Percentiles rank a stretch among this genome's conserved stretches.
Evolutionary conservation across 1,140 invertebrate species (phyloP).

Genomic region (Bombus vancouverensis): DNA sequence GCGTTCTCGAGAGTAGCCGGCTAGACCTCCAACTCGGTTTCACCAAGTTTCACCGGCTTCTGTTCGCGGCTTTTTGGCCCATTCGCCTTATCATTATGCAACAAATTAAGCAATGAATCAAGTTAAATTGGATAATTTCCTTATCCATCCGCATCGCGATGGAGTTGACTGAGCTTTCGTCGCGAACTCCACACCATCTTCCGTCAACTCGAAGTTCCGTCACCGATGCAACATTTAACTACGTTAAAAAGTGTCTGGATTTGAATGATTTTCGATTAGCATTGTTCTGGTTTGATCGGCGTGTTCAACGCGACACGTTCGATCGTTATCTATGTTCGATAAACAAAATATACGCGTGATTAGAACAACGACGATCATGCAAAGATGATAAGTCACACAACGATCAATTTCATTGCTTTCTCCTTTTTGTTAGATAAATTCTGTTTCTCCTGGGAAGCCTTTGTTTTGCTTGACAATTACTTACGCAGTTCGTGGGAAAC

Average conservation of each 20-base stretch:
- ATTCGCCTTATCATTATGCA: conserved; percentile 70
- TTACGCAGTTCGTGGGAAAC: conserved; percentile 9
- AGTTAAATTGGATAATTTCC: conserved; percentile 59
- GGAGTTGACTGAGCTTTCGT: conserved; percentile 1
- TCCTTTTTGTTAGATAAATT: not conserved
- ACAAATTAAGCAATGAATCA: conserved; percentile 60
- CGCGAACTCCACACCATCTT: not conserved
- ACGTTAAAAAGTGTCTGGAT: too few relatives aligned
- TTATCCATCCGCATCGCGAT: conserved; percentile 52
- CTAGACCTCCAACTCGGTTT: conserved; percentile 52
- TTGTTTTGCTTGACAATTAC: conserved; percentile 48
- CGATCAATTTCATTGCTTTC: not conserved
- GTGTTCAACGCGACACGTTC: not conserved
- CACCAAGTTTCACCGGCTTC: conserved; percentile 67
- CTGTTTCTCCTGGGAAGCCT: not conserved
- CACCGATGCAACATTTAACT: too few relatives aligned
- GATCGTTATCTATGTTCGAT: conserved; percentile 3
- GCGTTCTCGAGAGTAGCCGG: conserved; percentile 15
- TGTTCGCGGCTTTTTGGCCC: conserved; percentile 51
- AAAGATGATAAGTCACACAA: not conserved
- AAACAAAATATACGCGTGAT: not conserved
- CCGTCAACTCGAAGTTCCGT: too few relatives aligned
- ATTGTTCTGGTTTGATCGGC: not conserved
- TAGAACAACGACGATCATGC: not conserved
- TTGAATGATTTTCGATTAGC: not conserved